phyloP scores from a whole-genome alignment of 2,888 invertebrate genomes.

The Rhingia rostrata region DNA sequence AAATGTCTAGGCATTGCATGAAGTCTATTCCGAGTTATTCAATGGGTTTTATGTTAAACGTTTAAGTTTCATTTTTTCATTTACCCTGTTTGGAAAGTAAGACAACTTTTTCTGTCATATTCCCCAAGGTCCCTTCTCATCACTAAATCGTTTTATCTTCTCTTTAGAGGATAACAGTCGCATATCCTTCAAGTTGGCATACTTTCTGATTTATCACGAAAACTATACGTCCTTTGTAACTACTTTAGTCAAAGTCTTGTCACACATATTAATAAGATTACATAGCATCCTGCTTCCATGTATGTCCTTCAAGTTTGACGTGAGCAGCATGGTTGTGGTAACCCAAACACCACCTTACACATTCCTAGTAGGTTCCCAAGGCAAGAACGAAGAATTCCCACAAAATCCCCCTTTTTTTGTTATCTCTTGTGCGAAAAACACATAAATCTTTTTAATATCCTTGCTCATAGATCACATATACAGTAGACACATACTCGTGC shows the following conservation, averaged over 20 bases:
- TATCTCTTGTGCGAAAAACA: background rate
- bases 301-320: conserved; percentile 22
- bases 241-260: conserved; percentile 13
- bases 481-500: too few species aligned
- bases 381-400: conserved; percentile 1
- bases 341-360: conserved; percentile 22
- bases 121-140: background rate
- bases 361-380: background rate
- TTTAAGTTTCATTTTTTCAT: too few species aligned
- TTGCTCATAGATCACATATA: background rate
- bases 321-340: conserved; percentile 25
- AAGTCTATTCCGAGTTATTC: too few species aligned
- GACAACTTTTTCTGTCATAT: background rate
- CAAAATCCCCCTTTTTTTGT: background rate
- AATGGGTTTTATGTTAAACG: too few species aligned
- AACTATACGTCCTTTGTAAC: conserved; percentile 27
- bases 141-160: background rate
- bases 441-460: conserved; percentile 21
- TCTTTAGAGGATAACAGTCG: background rate
- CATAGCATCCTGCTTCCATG: conserved; percentile 10
- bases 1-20: too few species aligned
- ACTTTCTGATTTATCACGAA: conserved; percentile 51
- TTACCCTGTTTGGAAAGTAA: too few species aligned
- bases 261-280: conserved; percentile 47
- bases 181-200: conserved; percentile 30